phyloP scores from a whole-genome alignment of 2,888 invertebrate genomes.

The Sceliomorpha sp. region DNA sequence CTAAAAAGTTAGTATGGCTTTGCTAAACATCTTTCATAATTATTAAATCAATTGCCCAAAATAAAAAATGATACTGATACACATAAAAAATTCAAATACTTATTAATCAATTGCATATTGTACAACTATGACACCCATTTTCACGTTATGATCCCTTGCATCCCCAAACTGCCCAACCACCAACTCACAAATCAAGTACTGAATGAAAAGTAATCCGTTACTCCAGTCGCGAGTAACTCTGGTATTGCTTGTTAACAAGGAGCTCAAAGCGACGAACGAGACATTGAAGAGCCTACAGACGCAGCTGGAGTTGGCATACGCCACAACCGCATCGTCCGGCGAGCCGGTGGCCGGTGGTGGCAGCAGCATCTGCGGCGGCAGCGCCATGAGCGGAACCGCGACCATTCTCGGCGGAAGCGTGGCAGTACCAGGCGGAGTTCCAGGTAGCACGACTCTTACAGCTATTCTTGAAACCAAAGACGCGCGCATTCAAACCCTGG shows the following conservation, averaged over 20 bases:
- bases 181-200: no score
- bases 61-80: no score
- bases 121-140: no score
- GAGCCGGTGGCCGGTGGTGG: conserved; percentile 71
- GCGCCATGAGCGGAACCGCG: conserved; percentile 58
- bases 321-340: conserved; percentile 82
- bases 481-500: conserved; percentile 91
- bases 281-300: conserved; percentile 90
- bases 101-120: no score
- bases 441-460: conserved; percentile 86
- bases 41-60: no score
- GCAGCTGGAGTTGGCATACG: conserved; percentile 88
- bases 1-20: no score
- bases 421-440: conserved; percentile 80
- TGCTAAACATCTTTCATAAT: no score
- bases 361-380: conserved; percentile 60
- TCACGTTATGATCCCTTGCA: no score
- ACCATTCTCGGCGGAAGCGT: conserved; percentile 76
- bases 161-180: no score
- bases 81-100: no score
- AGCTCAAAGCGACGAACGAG: conserved; percentile 92
- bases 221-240: conserved; percentile 68
- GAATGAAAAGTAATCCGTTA: conserved; percentile 49
- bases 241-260: conserved; percentile 83
- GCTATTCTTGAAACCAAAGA: conserved; percentile 93